Evolutionary conservation across 2,888 invertebrate genomes (phyloP), one percentile per base, ranked within the genome.

Genomic region (Chymomyza amoena): DNA sequence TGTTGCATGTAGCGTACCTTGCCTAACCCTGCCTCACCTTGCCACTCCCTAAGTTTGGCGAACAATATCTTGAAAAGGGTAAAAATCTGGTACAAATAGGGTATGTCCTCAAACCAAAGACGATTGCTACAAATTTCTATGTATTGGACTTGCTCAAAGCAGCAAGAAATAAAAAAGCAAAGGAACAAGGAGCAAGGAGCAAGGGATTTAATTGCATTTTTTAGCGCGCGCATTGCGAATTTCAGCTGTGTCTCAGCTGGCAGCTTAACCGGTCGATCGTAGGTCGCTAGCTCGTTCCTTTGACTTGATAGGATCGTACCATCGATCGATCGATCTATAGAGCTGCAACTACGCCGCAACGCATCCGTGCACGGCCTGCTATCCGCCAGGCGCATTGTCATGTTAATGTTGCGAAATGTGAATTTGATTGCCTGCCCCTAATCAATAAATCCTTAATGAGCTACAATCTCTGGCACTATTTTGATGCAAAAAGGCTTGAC

Each of bases 351-450:
- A 73, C 81, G 81, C 77, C 78, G 82, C 81, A 66, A 79, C 72
- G 84, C 87, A 78, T 82, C 73, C 66, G 15, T 81, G 84, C 76
- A 70, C 36, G 10, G n/a, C 16, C 62, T 54, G 20, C 54, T 13
- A 6, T 59, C 51, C 50, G 15, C n/a, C 25, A 15, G 10, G 45
- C 64, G 68, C 77, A 75, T 84, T 84, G 89, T 89, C 86, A 89
- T 89, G 89, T 81, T 88, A 89, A 89, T 89, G 76, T 79, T 78
- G 81, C 86, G 71, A 88, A 88, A 89, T 89, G 80, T 79, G 86
- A 80, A 81, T 87, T 89, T 89, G 86, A 89, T 89, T 89, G 89
- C 89, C 80, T 81, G 78, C 78, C 77, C 76, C 73, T 76, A 74
- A 81, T 83, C 85, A 87, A 88, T 88, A 80, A 82, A 75, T 67